Base-by-base conservation (phyloP, 2,888 invertebrate genomes). In the Neelides folsomi region DNA sequence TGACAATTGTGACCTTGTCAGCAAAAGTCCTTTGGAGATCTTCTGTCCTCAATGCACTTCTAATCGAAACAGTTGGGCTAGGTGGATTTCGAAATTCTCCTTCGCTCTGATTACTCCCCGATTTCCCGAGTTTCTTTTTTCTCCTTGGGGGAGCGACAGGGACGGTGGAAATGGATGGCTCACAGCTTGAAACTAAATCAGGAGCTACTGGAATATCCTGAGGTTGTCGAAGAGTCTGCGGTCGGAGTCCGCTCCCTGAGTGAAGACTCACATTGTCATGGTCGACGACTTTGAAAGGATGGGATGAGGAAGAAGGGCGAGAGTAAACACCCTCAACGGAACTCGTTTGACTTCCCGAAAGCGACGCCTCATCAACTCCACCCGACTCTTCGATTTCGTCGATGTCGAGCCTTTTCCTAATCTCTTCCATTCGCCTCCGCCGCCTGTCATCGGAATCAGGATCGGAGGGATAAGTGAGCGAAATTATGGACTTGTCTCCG, bases 241-340 rank as follows among this genome's bases (percentile, higher is more conserved):
- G 20, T 12, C 20, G 10, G 16, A 10, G 27, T 16, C 35, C 36
- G 47, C 47, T 36, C 77, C 89, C 83, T 68, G 88, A 88, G 70
- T 88, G 87, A 65, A 89, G 73, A 68, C 87, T 88, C 70, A 86
- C 77, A 13, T 87, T 81, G 71, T 89, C 89, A 66, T 86, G 86
- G 64, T 90, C 86, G 66, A 89, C 86, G 59, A 88, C 83, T 68
- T 82, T 77, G 68, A 67, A 67, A 13, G 67, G 67, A 53, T 67
- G 66, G 2, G 66, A 62, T 10, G 57, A 55, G 20, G 56, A 50
- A 19, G 54, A 76, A 56, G 79, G 75, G 36, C 75, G 73, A 8
- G 81, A 78, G 69, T 78, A 83, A 12, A 83, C 78, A 55, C 83
- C 83, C 66, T 89, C 89, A 50, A 83, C 78, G 8, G 86, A 83